phyloP scores from a whole-genome alignment of 2,888 invertebrate species.

The Lottia scabra region DNA sequence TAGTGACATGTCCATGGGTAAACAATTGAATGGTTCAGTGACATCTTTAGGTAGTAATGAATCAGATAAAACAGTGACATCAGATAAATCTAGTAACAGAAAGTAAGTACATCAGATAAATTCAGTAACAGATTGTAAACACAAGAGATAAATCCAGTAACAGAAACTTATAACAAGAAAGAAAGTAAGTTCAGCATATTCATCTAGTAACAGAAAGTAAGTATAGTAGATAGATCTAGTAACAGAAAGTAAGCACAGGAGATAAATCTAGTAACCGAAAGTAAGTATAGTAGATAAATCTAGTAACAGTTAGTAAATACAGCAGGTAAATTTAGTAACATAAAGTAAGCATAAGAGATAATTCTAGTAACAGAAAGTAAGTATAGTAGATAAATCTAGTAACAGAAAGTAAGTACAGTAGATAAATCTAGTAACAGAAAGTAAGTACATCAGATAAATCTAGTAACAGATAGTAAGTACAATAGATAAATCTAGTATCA shows the following conservation, averaged over 20 bases:
- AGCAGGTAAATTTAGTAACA: not conserved
- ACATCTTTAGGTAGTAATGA: not conserved
- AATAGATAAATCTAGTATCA: too few relatives aligned
- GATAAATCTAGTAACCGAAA: too few relatives aligned
- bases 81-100: conserved; percentile 6
- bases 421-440: too few relatives aligned
- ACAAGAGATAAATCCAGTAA: not conserved
- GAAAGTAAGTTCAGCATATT: conserved; percentile 1
- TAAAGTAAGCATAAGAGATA: too few relatives aligned
- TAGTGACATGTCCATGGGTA: not conserved
- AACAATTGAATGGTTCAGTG: not conserved
- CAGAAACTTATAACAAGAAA: too few relatives aligned
- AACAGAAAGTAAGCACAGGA: not conserved
- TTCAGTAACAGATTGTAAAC: not conserved
- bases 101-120: not conserved
- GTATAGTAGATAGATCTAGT: not conserved
- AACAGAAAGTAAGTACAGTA: too few relatives aligned
- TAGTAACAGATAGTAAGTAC: too few relatives aligned
- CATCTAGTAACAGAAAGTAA: conserved; percentile 7
- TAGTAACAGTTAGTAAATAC: too few relatives aligned
- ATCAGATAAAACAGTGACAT: not conserved
- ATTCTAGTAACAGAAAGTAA: too few relatives aligned
- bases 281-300: not conserved
- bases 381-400: too few relatives aligned
- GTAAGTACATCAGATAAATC: too few relatives aligned